Conservation (phyloP, 2,113 vertebrate species). For the Polypterus senegalus region DNA sequence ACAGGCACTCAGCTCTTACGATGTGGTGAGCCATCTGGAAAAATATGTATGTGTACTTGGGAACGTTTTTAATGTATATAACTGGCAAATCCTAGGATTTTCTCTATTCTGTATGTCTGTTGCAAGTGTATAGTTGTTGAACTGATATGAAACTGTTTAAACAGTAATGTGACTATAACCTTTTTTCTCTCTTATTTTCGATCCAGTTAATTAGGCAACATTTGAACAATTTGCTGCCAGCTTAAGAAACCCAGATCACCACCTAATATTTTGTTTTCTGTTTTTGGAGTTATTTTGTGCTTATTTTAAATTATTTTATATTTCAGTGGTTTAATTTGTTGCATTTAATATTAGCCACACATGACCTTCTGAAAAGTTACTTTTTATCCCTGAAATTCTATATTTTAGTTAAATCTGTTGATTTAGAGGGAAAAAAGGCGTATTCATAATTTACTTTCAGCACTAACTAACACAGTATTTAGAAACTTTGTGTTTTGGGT, state of each 20-base stretch:
- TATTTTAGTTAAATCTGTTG: slow-evolving; percentile 50
- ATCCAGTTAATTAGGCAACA: slow-evolving; percentile 34
- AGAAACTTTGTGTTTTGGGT: background rate
- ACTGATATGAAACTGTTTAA: slow-evolving; percentile 46
- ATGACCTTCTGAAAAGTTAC: slow-evolving; percentile 41
- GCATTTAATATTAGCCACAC: slow-evolving; percentile 35
- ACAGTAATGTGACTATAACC: slow-evolving; percentile 45
- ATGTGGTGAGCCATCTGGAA: slow-evolving; percentile 59
- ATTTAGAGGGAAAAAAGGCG: slow-evolving; percentile 4
- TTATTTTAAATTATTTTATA: slow-evolving; percentile 41
- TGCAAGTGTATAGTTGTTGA: slow-evolving; percentile 57
- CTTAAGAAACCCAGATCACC: slow-evolving; percentile 31
- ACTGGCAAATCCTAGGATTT: slow-evolving; percentile 53
- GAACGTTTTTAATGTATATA: slow-evolving; percentile 76
- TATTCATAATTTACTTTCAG: slow-evolving; percentile 3
- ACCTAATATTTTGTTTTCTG: slow-evolving; percentile 23
- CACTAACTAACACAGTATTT: slow-evolving; percentile 10
- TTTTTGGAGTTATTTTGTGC: slow-evolving; percentile 46
- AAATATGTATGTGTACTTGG: slow-evolving; percentile 68
- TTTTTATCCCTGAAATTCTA: slow-evolving; percentile 15
- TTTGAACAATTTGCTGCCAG: slow-evolving; percentile 19
- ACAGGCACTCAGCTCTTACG: slow-evolving; percentile 47
- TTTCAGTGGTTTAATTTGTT: slow-evolving; percentile 48
- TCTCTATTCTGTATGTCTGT: slow-evolving; percentile 67
- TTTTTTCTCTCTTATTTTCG: slow-evolving; percentile 31